Evolutionary conservation across 2,113 vertebrate species (phyloP), one percentile per base, ranked within the genome.

Genomic region (Lates calcarifer): DNA sequence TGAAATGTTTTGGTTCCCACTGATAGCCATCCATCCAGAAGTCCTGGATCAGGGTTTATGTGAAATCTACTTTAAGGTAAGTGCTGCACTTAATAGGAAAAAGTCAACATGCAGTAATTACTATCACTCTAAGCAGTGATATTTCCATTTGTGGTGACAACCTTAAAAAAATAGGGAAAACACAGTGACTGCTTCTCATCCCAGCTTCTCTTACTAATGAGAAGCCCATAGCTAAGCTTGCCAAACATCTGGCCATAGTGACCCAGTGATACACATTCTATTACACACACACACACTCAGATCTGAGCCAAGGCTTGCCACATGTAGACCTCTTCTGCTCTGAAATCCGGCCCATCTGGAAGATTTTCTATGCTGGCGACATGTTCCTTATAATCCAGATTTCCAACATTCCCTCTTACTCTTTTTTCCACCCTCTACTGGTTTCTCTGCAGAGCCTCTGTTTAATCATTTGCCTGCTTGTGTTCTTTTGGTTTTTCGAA

Each of bases 221-320:
- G n/a, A 56, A 66, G 55, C 26, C 61, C 20, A 13, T 20, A 56
- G 63, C 64, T 82, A 78, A 90, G 81, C 82, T 56, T 67, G 62
- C 41, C 78, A 75, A 88, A 90, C 85, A 90, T 88, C 84, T 89
- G 84, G 85, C 47, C 60, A 62, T 22, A 53, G 55, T 89, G 83
- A 89, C 68, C 89, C 65, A 81, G 74, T 88, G 71, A 83, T 77
- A 81, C 67, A 87, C 64, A 77, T 82, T 83, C 68, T 66, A 69
- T 60, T 68, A 64, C 37, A 49, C 39, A 70, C 70, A 51, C 35
- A 20, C 41, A 68, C 61, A 71, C 77, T 73, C 57, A 58, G 18
- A 83, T 62, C 57, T 61, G 45, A 72, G 77, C 76, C 53, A 33
- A 79, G 60, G 39, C 61, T 39, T 65, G 61, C 33, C 63, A 75